Conservation (phyloP, 1,140 invertebrate species). For the Drosophila jambulina region DNA sequence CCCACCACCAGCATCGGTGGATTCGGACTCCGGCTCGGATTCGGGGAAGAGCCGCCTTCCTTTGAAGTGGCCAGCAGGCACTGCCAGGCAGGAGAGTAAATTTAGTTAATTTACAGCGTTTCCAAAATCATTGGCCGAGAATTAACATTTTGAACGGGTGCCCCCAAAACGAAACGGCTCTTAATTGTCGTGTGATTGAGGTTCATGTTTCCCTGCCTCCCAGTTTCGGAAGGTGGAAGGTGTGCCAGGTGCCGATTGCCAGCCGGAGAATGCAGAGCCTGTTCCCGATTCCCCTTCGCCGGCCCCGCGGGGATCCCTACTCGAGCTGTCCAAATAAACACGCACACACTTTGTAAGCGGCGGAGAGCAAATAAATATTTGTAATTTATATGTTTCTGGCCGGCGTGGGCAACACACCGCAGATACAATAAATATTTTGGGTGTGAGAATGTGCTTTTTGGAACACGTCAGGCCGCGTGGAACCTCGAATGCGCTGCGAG, state of each 20-base stretch:
- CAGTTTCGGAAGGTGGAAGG: slow-evolving; percentile 14
- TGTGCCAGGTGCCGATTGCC: slow-evolving; percentile 50
- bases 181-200: slow-evolving; percentile 46
- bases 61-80: slow-evolving; percentile 63
- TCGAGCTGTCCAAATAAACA: slow-evolving; percentile 76
- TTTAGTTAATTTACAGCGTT: slow-evolving; percentile 54
- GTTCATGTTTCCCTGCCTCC: slow-evolving; percentile 24
- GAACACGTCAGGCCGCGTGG: slow-evolving; percentile 41
- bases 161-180: slow-evolving; percentile 37
- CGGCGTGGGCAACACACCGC: slow-evolving; percentile 69
- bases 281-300: slow-evolving; percentile 38
- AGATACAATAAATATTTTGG: slow-evolving; percentile 69
- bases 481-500: slow-evolving; percentile 43
- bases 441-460: slow-evolving; percentile 66
- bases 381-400: slow-evolving; percentile 74
- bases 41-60: slow-evolving; percentile 41
- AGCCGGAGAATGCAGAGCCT: slow-evolving; percentile 37
- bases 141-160: slow-evolving; percentile 46
- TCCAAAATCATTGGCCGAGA: slow-evolving; percentile 32
- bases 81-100: slow-evolving; percentile 41
- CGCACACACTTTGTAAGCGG: slow-evolving; percentile 78
- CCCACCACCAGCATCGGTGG: slow-evolving; percentile 7
- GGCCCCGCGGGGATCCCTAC: slow-evolving; percentile 29
- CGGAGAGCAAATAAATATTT: slow-evolving; percentile 79
- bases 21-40: slow-evolving; percentile 22